phyloP scores from a whole-genome alignment of 2,113 vertebrate genomes.

The Raja brachyura region DNA sequence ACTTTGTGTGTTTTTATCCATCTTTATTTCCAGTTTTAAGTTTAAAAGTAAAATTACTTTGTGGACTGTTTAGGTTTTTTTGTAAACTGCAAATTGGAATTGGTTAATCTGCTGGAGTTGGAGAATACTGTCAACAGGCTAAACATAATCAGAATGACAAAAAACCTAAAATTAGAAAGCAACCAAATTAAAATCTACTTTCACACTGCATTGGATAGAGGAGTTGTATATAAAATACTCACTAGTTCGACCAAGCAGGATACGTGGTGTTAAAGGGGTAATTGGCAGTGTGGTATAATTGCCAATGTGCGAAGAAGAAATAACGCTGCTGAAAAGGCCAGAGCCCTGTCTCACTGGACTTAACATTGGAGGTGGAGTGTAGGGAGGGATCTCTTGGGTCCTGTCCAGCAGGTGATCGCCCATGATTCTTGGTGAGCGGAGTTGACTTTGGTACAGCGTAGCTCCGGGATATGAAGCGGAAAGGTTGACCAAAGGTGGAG shows the following conservation, averaged over 20 bases:
- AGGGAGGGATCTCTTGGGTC: conserved; percentile 57
- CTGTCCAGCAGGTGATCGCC: conserved; percentile 61
- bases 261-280: conserved; percentile 61
- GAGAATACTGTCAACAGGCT: background rate
- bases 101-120: background rate
- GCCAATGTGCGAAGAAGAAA: conserved; percentile 50
- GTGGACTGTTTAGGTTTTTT: background rate
- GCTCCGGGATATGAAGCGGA: conserved; percentile 57
- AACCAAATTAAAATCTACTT: background rate
- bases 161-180: background rate
- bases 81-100: background rate
- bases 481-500: conserved; percentile 60
- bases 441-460: conserved; percentile 74
- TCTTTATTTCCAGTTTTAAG: no score
- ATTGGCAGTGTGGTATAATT: conserved; percentile 57
- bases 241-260: conserved; percentile 67
- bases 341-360: conserved; percentile 76
- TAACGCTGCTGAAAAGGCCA: conserved; percentile 73
- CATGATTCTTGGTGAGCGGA: conserved; percentile 62
- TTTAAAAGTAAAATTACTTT: no score
- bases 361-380: conserved; percentile 80
- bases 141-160: background rate
- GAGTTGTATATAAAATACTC: conserved; percentile 48
- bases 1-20: no score
- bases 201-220: no score